Evolutionary conservation across 1,140 invertebrate genomes (phyloP).

Genomic region (Aphelenchoides besseyi): DNA sequence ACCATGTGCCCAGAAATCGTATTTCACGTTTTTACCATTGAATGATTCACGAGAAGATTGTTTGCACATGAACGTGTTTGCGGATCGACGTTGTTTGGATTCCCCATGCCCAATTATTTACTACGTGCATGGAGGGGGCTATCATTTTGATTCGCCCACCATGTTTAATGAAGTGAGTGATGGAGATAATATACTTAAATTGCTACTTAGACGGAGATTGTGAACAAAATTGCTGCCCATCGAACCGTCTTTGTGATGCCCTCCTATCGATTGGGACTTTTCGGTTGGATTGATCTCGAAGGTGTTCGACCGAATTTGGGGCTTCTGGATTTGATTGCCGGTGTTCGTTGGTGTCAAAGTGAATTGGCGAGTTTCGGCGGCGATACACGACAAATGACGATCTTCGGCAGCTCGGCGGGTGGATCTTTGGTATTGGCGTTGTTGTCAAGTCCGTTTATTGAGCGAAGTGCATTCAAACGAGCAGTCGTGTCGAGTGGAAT

Average conservation of each 20-base stretch:
- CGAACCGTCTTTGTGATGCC: slow-evolving; percentile 10
- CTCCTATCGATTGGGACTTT: slow-evolving; percentile 27
- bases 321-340: slow-evolving; percentile 71
- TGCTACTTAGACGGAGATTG: too few relatives aligned
- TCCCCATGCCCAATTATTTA: slow-evolving; percentile 23
- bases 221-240: slow-evolving; percentile 1
- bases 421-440: slow-evolving; percentile 67
- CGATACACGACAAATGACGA: slow-evolving; percentile 70
- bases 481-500: slow-evolving; percentile 1
- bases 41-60: slow-evolving; percentile 7
- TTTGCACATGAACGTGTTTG: slow-evolving; percentile 15
- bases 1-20: not conserved
- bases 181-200: too few relatives aligned
- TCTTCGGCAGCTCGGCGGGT: slow-evolving; percentile 89
- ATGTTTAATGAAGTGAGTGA: slow-evolving; percentile 25
- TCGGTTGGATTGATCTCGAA: slow-evolving; percentile 7
- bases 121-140: slow-evolving; percentile 26
- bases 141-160: slow-evolving; percentile 19
- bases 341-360: slow-evolving; percentile 81
- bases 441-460: slow-evolving; percentile 1
- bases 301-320: not conserved
- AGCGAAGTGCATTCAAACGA: not conserved
- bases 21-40: not conserved
- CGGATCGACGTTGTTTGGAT: not conserved
- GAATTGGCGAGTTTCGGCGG: slow-evolving; percentile 80